Conservation (phyloP, 2,888 invertebrate genomes). For the Drosophila macrospina region DNA sequence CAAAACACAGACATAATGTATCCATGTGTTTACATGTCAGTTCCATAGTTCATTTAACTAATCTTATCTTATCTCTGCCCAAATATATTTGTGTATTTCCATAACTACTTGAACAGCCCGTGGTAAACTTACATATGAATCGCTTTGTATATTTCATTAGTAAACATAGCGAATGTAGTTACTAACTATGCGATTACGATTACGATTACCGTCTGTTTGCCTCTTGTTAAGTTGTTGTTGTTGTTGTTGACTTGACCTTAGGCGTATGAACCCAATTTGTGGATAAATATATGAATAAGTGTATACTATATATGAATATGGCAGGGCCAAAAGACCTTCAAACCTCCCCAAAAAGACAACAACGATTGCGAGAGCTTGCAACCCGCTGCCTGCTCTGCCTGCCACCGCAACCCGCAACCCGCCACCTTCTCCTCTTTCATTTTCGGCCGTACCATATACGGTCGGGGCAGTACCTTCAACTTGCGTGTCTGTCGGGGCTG, state of each 20-base stretch:
- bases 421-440: constrained; percentile 1
- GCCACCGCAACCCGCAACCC: neutral
- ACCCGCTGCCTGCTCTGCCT: constrained; percentile 11
- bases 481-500: constrained; percentile 62
- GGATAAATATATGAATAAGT: constrained; percentile 43
- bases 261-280: constrained; percentile 74
- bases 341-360: constrained; percentile 57
- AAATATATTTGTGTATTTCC: constrained; percentile 12
- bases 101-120: constrained; percentile 41
- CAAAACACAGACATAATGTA: neutral
- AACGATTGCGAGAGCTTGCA: constrained; percentile 68
- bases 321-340: constrained; percentile 62
- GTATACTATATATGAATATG: constrained; percentile 32
- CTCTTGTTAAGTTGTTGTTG: constrained; percentile 41
- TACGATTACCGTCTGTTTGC: constrained; percentile 37
- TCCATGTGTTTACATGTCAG: constrained; percentile 9
- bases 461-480: constrained; percentile 62
- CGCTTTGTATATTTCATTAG: constrained; percentile 71
- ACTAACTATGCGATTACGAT: constrained; percentile 75
- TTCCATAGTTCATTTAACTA: constrained; percentile 2
- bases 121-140: constrained; percentile 26
- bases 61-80: constrained; percentile 36
- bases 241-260: constrained; percentile 69
- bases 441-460: constrained; percentile 23
- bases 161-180: constrained; percentile 72